These are phyloP conservation scores for Mastigias papua DNA, from an alignment of 30 jellyfish, hydroid and myxozoan genomes.

Conservation along the genomic window DNA sequence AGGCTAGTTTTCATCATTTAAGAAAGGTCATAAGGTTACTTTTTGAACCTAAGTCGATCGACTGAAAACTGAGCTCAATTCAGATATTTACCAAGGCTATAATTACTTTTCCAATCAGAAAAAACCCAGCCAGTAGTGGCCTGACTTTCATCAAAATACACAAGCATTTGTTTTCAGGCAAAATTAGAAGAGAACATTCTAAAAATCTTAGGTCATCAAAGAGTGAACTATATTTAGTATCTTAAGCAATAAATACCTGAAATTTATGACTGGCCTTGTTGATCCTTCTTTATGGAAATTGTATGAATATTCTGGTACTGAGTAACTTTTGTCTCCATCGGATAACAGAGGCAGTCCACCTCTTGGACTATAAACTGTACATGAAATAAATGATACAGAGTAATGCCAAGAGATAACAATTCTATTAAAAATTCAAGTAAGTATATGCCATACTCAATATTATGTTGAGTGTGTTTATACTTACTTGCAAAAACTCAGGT, in stretches of 20 bases:
- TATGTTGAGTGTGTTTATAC: too few relatives aligned
- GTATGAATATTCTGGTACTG: conserved; percentile 83
- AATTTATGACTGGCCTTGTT: conserved; percentile 83
- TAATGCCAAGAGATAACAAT: background rate
- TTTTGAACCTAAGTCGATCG: background rate
- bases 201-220: too few relatives aligned
- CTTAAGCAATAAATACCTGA: conserved; percentile 59
- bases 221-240: background rate
- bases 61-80: background rate
- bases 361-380: conserved; percentile 54
- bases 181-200: too few relatives aligned
- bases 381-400: background rate
- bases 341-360: conserved; percentile 74
- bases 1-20: background rate
- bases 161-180: too few relatives aligned
- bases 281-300: conserved; percentile 85
- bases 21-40: background rate
- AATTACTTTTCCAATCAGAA: too few relatives aligned
- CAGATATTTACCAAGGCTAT: background rate
- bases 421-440: too few relatives aligned
- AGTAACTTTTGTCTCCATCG: conserved; percentile 86
- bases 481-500: too few relatives aligned
- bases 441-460: too few relatives aligned
- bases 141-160: too few relatives aligned
- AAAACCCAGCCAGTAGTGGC: too few relatives aligned